phyloP scores from a whole-genome alignment of 2,113 vertebrate species.

The Pipra filicauda region DNA sequence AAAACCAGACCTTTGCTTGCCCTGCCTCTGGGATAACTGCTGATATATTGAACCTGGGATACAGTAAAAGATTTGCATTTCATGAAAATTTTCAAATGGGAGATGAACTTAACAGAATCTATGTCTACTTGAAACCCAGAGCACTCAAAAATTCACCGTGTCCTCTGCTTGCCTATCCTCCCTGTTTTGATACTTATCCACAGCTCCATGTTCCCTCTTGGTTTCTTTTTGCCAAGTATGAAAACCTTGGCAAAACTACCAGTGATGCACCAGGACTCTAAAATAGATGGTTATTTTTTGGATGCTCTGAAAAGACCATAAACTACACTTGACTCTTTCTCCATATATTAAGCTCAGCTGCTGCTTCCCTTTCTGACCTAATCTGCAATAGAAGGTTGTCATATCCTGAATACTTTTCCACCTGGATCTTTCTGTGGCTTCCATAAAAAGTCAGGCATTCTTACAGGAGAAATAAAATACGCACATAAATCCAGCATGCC shows the following conservation, averaged over 20 bases:
- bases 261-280: background rate
- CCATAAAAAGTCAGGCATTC: conserved; percentile 6
- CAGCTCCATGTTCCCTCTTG: background rate
- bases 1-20: background rate
- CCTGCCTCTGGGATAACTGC: background rate
- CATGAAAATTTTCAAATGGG: background rate
- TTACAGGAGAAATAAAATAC: conserved; percentile 28
- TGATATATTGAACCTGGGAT: background rate
- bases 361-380: conserved; percentile 11
- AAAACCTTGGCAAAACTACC: background rate
- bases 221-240: background rate
- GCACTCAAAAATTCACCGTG: background rate
- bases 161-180: background rate
- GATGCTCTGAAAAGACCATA: background rate
- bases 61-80: background rate
- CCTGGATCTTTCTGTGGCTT: conserved; percentile 13
- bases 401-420: conserved; percentile 36
- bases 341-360: background rate
- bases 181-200: background rate
- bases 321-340: background rate
- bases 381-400: conserved; percentile 6
- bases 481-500: background rate
- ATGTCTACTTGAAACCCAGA: background rate
- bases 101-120: background rate
- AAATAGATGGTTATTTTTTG: background rate